Conservation (phyloP, 2,888 invertebrate species). For the Dicycla oo region DNA sequence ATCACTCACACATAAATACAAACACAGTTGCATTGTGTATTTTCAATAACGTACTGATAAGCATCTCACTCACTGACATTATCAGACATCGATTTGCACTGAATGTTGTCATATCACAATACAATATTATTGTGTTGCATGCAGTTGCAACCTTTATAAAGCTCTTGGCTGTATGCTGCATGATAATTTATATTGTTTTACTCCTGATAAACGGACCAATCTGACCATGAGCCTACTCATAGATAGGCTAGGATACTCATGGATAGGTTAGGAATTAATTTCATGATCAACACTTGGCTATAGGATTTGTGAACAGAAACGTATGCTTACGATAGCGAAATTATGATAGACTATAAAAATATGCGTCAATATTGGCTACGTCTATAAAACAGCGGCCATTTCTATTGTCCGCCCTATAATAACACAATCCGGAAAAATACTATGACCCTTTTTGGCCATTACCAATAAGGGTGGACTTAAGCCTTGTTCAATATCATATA, state of each 20-base stretch:
- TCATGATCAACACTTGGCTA: neutral
- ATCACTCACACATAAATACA: neutral
- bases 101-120: slow-evolving; percentile 19
- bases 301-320: neutral
- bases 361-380: neutral
- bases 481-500: slow-evolving; percentile 13
- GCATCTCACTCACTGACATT: neutral
- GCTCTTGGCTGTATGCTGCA: neutral
- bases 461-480: slow-evolving; percentile 6
- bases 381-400: neutral
- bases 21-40: slow-evolving; percentile 10
- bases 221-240: neutral
- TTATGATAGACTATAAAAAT: slow-evolving; percentile 1
- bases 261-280: neutral
- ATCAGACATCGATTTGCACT: slow-evolving; percentile 42
- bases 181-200: slow-evolving; percentile 5
- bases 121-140: slow-evolving; percentile 9
- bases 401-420: neutral
- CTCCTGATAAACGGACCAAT: neutral
- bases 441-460: slow-evolving; percentile 3
- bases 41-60: slow-evolving; percentile 27
- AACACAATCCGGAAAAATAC: slow-evolving; percentile 12
- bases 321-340: neutral
- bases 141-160: slow-evolving; percentile 8
- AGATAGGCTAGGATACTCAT: too few relatives aligned